These are phyloP conservation scores for Vandiemenella viatica DNA, from an alignment of 2,888 invertebrate genomes.

Conservation along the genomic window DNA sequence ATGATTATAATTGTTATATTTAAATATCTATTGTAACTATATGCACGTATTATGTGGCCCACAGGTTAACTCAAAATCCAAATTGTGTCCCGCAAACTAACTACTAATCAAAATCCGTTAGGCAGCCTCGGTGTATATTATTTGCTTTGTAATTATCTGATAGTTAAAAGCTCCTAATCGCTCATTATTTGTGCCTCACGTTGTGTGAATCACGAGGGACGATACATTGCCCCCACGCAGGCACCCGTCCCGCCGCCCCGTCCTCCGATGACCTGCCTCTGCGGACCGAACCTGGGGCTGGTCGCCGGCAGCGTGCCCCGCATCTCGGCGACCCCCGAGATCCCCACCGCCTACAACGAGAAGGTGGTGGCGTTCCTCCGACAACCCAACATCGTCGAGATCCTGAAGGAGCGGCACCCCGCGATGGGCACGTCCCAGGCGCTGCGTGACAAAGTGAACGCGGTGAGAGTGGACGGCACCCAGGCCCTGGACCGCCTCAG, in stretches of 20 bases:
- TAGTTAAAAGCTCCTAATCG: too few relatives aligned
- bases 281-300: slow-evolving; percentile 24
- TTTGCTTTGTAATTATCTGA: too few relatives aligned
- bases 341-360: slow-evolving; percentile 87
- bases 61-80: too few relatives aligned
- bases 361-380: slow-evolving; percentile 92
- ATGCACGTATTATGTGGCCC: too few relatives aligned
- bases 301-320: slow-evolving; percentile 15
- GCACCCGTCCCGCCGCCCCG: slow-evolving; percentile 64
- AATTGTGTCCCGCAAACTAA: too few relatives aligned
- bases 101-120: too few relatives aligned
- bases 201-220: too few relatives aligned
- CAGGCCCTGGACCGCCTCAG: slow-evolving; percentile 70
- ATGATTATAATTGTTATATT: too few relatives aligned
- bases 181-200: too few relatives aligned
- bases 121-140: too few relatives aligned
- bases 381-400: slow-evolving; percentile 86
- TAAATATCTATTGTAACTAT: too few relatives aligned
- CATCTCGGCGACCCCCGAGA: slow-evolving; percentile 30
- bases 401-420: slow-evolving; percentile 68
- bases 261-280: slow-evolving; percentile 26
- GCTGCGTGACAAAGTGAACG: slow-evolving; percentile 73
- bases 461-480: slow-evolving; percentile 78
- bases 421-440: slow-evolving; percentile 48
- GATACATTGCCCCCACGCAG: too few relatives aligned